Evolutionary conservation across 2,888 invertebrate species (phyloP).

Genomic region (Marronus borbonicus): DNA sequence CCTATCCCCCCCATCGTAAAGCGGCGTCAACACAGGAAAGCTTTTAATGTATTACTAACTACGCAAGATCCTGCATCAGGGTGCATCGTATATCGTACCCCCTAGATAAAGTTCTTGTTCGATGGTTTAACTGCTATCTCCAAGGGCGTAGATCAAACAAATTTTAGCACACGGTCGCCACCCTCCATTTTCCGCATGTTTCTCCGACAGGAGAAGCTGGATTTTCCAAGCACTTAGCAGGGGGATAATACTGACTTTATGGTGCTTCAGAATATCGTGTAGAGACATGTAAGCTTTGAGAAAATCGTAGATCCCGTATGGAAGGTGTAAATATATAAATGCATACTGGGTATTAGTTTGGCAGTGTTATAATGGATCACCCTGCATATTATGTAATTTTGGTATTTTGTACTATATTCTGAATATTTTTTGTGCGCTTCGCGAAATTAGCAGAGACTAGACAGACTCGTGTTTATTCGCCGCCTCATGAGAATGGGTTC

Average conservation of each 20-base stretch:
- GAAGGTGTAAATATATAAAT: no score
- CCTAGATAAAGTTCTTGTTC: constrained; percentile 6
- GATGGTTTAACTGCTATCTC: constrained; percentile 11
- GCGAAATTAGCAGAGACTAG: no score
- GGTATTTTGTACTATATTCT: no score
- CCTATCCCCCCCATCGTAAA: no score
- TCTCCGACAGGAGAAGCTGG: neutral
- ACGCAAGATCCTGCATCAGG: neutral
- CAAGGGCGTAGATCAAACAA: constrained; percentile 43
- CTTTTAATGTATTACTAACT: constrained; percentile 37
- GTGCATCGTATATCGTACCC: neutral
- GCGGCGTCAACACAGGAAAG: constrained; percentile 29
- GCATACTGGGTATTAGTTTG: no score
- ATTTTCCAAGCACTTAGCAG: constrained; percentile 32
- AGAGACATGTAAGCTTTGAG: no score
- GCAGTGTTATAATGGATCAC: no score
- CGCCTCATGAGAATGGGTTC: no score
- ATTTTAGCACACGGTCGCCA: constrained; percentile 31
- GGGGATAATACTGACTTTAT: constrained; percentile 25
- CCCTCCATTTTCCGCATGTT: neutral
- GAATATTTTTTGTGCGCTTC: no score
- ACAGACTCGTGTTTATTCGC: no score
- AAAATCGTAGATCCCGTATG: no score
- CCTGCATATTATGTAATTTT: no score
- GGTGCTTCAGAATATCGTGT: neutral